These are phyloP conservation scores for Anguilla rostrata DNA, from an alignment of 2,113 vertebrate species.

Conservation along the genomic window DNA sequence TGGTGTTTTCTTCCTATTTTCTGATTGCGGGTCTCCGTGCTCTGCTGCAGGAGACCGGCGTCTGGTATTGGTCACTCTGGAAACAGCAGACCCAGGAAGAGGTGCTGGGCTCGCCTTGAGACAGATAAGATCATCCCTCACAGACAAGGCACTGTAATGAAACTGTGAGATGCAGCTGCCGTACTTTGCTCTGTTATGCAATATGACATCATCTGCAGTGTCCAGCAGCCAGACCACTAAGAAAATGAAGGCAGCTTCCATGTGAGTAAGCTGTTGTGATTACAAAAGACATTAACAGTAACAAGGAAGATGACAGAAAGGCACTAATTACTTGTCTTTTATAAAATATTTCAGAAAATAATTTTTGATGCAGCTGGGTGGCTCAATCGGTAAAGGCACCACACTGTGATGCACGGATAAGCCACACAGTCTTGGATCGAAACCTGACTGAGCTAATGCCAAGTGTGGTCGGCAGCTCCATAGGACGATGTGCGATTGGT, in stretches of 20 bases:
- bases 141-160: neutral
- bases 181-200: neutral
- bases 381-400: no score
- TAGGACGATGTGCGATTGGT: no score
- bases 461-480: no score
- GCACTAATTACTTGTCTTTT: no score
- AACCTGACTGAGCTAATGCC: no score
- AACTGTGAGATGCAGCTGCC: neutral
- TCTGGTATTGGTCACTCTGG: neutral
- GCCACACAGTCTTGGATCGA: no score
- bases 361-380: no score
- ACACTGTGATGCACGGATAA: no score
- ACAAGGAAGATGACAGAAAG: no score
- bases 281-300: no score
- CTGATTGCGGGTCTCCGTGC: neutral
- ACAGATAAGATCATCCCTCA: neutral
- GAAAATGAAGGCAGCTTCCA: neutral
- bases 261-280: neutral
- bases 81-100: neutral
- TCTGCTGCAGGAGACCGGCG: neutral
- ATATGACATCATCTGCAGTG: neutral
- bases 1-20: neutral
- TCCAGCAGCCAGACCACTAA: neutral
- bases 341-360: no score
- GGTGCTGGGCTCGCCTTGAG: neutral